A percentile compares a stretch with the other conserved stretches of the same genome.
phyloP scores from a whole-genome alignment of 2,888 invertebrate genomes.

The Panzeria rudis region DNA sequence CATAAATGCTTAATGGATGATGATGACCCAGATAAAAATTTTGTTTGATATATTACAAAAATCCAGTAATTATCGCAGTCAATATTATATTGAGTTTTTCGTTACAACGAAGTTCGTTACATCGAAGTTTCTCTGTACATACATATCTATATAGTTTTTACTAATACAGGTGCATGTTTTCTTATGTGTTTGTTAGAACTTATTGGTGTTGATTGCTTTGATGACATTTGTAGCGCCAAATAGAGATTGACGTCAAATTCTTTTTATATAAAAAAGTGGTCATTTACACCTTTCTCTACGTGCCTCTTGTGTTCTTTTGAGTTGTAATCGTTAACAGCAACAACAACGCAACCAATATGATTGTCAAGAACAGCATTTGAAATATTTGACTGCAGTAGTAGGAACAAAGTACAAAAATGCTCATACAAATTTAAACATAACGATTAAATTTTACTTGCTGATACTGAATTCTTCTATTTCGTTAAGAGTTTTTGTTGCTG shows the following conservation, averaged over 20 bases:
- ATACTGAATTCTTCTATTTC: neutral
- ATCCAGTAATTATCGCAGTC: too few species aligned
- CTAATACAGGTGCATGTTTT: conserved; percentile 60
- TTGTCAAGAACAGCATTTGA: neutral
- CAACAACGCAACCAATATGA: neutral
- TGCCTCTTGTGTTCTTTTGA: neutral
- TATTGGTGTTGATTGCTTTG: conserved; percentile 68
- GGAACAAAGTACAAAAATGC: neutral
- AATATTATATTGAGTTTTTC: too few species aligned
- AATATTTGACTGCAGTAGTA: neutral
- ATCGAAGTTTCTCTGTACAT: too few species aligned
- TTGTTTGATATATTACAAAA: too few species aligned
- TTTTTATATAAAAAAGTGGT: neutral
- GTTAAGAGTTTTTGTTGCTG: neutral
- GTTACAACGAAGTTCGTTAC: too few species aligned
- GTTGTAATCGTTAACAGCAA: neutral
- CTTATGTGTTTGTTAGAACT: conserved; percentile 72
- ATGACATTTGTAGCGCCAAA: conserved; percentile 76
- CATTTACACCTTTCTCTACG: neutral
- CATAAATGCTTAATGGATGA: too few species aligned
- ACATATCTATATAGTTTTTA: neutral
- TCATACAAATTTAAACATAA: neutral
- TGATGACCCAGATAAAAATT: too few species aligned
- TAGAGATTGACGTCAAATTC: conserved; percentile 79
- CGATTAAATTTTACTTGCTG: conserved; percentile 36